A percentile compares a stretch with the other conserved stretches of the same genome.
These are phyloP conservation scores for Drosophila dunni DNA, from an alignment of 1,140 invertebrate species.

Conservation along the genomic window DNA sequence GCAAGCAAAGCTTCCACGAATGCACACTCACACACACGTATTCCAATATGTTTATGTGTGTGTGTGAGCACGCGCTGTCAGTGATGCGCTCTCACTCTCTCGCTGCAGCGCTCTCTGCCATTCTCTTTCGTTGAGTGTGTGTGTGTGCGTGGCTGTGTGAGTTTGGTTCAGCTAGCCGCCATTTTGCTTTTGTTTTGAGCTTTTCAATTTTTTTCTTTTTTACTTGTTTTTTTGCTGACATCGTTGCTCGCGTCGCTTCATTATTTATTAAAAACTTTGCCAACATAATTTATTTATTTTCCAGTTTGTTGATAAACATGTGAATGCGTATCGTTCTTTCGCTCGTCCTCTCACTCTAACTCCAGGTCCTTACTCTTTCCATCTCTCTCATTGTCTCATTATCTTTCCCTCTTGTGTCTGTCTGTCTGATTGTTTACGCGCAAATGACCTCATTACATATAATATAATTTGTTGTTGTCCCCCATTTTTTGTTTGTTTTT, in stretches of 20 bases:
- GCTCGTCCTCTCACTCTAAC: not conserved
- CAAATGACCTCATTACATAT: slow-evolving; percentile 81
- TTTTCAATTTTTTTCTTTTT: slow-evolving; percentile 17
- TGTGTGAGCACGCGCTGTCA: slow-evolving; percentile 20
- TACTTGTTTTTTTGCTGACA: slow-evolving; percentile 1
- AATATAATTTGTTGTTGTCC: slow-evolving; percentile 72
- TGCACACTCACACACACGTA: slow-evolving; percentile 1
- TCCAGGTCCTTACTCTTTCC: not conserved
- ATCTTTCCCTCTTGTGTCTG: slow-evolving; percentile 21
- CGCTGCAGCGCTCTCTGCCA: not conserved
- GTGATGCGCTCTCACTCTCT: slow-evolving; percentile 5
- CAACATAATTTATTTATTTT: slow-evolving; percentile 79
- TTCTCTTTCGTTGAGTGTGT: slow-evolving; percentile 2
- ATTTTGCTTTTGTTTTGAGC: slow-evolving; percentile 50
- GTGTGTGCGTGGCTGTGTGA: not conserved
- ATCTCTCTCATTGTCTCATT: not conserved
- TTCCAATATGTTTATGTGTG: no score
- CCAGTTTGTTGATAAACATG: slow-evolving; percentile 79
- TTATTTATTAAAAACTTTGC: slow-evolving; percentile 70
- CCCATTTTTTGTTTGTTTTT: slow-evolving; percentile 17
- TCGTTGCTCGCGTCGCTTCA: slow-evolving; percentile 48
- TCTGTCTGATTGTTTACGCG: slow-evolving; percentile 74
- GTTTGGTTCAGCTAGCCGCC: slow-evolving; percentile 46
- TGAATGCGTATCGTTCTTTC: slow-evolving; percentile 31
- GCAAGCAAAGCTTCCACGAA: not conserved